These are phyloP conservation scores for Synanthedon vespiformis DNA, from an alignment of 2,888 invertebrate genomes.

Conservation along the genomic window DNA sequence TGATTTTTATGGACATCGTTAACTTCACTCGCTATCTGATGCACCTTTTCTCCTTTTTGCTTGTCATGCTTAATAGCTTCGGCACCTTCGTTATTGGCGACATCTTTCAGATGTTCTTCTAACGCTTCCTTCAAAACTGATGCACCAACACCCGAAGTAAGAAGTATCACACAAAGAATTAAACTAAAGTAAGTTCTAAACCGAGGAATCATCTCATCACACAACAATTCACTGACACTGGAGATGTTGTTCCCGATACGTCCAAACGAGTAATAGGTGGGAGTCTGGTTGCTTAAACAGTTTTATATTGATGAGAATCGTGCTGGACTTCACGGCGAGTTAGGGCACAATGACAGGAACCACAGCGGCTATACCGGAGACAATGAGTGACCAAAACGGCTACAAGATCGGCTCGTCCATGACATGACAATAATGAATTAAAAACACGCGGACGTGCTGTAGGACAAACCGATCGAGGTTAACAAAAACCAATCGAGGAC, in stretches of 20 bases:
- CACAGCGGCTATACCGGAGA: constrained; percentile 40
- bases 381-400: constrained; percentile 38
- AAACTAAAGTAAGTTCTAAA: constrained; percentile 27
- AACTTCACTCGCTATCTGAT: constrained; percentile 48
- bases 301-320: constrained; percentile 57
- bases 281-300: constrained; percentile 33
- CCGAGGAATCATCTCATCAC: constrained; percentile 48
- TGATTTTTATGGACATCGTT: constrained; percentile 57
- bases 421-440: constrained; percentile 46
- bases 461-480: constrained; percentile 42
- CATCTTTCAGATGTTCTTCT: constrained; percentile 61
- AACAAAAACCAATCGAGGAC: constrained; percentile 34
- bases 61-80: constrained; percentile 55
- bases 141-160: constrained; percentile 30
- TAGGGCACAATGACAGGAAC: constrained; percentile 66
- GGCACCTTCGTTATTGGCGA: constrained; percentile 46
- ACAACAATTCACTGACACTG: constrained; percentile 7
- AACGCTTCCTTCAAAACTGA: constrained; percentile 54
- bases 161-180: constrained; percentile 29
- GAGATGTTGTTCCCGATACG: constrained; percentile 24
- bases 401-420: constrained; percentile 37
- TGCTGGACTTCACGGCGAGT: constrained; percentile 57
- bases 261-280: constrained; percentile 35
- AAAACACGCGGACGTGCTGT: constrained; percentile 23
- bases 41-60: constrained; percentile 57